These are phyloP conservation scores for Conus betulinus DNA, from an alignment of 1,140 invertebrate species.

Conservation along the genomic window DNA sequence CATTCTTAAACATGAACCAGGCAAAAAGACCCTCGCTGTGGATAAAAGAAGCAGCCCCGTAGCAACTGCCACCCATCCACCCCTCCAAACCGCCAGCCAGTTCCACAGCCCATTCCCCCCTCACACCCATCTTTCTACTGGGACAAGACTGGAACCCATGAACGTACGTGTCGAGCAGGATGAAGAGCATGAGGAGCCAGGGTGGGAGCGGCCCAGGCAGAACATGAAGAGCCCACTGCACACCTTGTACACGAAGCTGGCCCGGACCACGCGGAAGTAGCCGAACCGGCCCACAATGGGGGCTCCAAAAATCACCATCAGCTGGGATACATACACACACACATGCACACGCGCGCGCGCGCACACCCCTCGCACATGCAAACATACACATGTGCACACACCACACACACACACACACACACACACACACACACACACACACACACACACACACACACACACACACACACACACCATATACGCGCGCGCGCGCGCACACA, in stretches of 20 bases:
- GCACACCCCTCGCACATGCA: no score
- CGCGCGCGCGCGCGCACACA: not conserved
- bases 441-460: slow-evolving; percentile 18
- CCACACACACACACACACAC: not conserved
- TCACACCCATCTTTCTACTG: not conserved
- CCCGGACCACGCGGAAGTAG: slow-evolving; percentile 63
- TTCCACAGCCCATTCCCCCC: not conserved
- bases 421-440: not conserved
- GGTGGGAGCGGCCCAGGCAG: slow-evolving; percentile 50
- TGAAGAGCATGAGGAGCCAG: slow-evolving; percentile 61
- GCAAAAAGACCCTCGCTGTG: slow-evolving; percentile 54
- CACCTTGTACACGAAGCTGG: slow-evolving; percentile 65
- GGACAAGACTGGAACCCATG: not conserved
- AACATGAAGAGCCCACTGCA: slow-evolving; percentile 53
- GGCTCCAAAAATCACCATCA: slow-evolving; percentile 59
- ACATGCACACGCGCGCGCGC: not conserved
- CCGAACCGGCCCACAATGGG: slow-evolving; percentile 58
- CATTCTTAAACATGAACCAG: no score
- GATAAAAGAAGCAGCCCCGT: slow-evolving; percentile 15
- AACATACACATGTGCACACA: no score
- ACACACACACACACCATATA: not conserved
- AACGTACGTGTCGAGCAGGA: slow-evolving; percentile 68
- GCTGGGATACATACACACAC: not conserved
- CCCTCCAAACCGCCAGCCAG: not conserved
- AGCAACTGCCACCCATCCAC: not conserved